These are phyloP conservation scores for Octopus sinensis DNA, from an alignment of 1,140 invertebrate genomes.

Conservation along the genomic window DNA sequence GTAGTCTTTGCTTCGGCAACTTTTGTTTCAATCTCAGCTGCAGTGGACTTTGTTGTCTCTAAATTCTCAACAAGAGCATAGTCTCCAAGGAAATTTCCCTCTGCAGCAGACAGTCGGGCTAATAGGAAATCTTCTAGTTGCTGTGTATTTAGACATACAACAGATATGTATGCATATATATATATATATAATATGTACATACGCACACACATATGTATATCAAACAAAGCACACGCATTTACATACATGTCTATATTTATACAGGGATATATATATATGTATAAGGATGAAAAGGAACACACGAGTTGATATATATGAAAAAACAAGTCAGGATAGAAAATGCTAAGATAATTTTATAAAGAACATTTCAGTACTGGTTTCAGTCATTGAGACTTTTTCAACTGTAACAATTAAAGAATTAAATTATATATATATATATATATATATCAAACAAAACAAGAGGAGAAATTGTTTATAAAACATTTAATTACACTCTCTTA, in stretches of 20 bases:
- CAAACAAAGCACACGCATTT: background rate
- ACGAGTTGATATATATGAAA: background rate
- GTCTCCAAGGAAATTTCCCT: constrained; percentile 82
- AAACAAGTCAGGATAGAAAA: too few species aligned
- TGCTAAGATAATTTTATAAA: too few species aligned
- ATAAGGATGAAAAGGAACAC: background rate
- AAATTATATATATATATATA: too few species aligned
- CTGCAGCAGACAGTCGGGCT: constrained; percentile 83
- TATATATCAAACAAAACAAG: too few species aligned
- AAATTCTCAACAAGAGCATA: constrained; percentile 86
- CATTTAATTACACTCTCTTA: too few species aligned
- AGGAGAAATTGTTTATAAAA: too few species aligned
- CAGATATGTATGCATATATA: too few species aligned
- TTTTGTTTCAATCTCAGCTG: constrained; percentile 86
- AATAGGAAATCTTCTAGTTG: constrained; percentile 84
- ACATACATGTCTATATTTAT: background rate
- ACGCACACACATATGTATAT: background rate
- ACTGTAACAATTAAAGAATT: too few species aligned
- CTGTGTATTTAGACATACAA: background rate
- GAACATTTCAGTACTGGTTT: too few species aligned
- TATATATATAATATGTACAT: background rate
- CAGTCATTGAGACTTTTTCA: too few species aligned
- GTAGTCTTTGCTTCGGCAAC: constrained; percentile 84
- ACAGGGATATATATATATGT: background rate
- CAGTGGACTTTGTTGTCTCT: constrained; percentile 87